Evolutionary conservation across 2,113 vertebrate genomes (phyloP).

Genomic region (Opisthocomus hoazin): DNA sequence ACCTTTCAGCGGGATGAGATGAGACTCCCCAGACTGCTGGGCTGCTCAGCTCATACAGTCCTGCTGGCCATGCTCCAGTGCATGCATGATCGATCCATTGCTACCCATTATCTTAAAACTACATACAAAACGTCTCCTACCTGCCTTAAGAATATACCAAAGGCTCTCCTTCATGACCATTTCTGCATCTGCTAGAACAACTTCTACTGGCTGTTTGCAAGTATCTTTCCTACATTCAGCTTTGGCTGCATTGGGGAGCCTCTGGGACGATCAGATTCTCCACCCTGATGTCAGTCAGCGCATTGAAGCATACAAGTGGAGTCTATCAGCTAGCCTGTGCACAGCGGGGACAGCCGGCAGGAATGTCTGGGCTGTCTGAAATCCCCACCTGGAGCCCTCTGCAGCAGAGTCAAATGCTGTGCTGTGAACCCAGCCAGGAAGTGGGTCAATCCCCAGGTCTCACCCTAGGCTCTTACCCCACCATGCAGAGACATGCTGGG

Average conservation of each 20-base stretch:
- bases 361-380: background rate
- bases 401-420: background rate
- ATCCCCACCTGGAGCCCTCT: background rate
- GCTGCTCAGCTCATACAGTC: background rate
- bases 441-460: background rate
- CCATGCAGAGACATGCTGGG: rapidly evolving
- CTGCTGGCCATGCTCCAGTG: background rate
- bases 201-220: background rate
- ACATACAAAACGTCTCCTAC: background rate
- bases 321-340: background rate
- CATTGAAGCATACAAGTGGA: background rate
- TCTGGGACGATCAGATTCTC: background rate
- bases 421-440: background rate
- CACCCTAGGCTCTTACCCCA: background rate
- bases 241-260: background rate
- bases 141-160: background rate
- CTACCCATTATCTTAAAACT: background rate
- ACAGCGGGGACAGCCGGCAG: rapidly evolving
- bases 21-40: background rate
- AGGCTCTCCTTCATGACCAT: background rate
- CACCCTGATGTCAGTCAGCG: background rate
- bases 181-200: background rate
- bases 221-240: background rate
- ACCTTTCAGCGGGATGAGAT: background rate
- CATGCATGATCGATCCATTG: background rate